Base-by-base conservation (phyloP, 2,888 invertebrate genomes). In the Nomada lathburiana region DNA sequence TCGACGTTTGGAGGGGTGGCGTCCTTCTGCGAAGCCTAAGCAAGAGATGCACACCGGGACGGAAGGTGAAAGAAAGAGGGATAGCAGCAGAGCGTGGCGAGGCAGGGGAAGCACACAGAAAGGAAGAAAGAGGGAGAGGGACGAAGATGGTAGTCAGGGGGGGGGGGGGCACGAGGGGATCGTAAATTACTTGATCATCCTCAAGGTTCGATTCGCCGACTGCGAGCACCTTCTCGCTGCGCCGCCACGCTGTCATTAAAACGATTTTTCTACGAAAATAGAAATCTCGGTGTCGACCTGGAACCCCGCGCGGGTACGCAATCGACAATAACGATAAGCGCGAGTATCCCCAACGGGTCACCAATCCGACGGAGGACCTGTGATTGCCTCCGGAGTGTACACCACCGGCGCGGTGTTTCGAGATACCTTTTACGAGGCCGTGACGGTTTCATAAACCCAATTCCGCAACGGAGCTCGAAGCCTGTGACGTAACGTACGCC, bases 1-100 rank as follows among this genome's bases (percentile, higher is more conserved):
- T 90, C 88, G 86, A 86, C 88, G 90, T 89, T 90, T 89, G 89
- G 90, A 91, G 91, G 90, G 92, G 90, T 91, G 89, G 91, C 89
- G 87, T 84, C 88, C 89, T 91, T 90, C 90, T 89, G 86, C 86
- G 85, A 89, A 90, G 89, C 87, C 87, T 82, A 88, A 88, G 85
- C 75, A 86, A 85, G 85, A 83, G 71, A 76, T 73, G 81, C 29
- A 76, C 77, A 63, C 57, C 67, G 67, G 68, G 67, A 63, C 63
- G 59, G 55, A 70, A n/a, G 64, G 59, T 57, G 68, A 63, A 59
- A 63, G 55, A 42, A 50, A 26, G 55, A 18, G 63, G 53, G 57
- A 52, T 16, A 16, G 52, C 2, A 23, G 26, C 69, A 47, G 68
- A 72, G 47, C 13, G 59, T 60, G 57, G 26, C 13, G 23, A 52